These are phyloP conservation scores for Tupaia tana DNA, from an alignment of 2,113 vertebrate genomes.

Conservation along the genomic window DNA sequence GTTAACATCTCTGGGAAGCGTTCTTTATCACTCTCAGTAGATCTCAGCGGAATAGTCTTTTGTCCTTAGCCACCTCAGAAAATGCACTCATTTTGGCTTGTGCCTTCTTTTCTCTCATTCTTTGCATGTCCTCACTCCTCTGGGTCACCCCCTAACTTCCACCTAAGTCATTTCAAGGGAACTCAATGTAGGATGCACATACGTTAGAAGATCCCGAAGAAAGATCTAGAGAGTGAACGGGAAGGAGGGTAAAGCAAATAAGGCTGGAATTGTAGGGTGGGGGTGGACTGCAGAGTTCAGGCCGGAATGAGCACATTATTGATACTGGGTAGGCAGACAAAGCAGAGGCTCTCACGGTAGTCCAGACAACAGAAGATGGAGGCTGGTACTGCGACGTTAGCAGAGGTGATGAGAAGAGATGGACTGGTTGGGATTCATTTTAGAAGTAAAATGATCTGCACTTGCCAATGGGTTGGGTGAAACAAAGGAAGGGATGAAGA, in stretches of 20 bases:
- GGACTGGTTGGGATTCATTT: background rate
- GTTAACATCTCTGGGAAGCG: background rate
- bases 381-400: background rate
- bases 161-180: background rate
- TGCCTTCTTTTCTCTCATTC: background rate
- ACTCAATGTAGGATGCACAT: background rate
- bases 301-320: background rate
- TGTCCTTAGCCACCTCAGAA: background rate
- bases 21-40: background rate
- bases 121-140: background rate
- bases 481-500: background rate
- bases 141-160: background rate
- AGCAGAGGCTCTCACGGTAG: background rate
- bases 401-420: background rate
- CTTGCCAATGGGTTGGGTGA: slow-evolving; percentile 1
- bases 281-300: background rate
- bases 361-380: background rate
- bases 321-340: too few species aligned
- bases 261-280: background rate
- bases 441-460: background rate
- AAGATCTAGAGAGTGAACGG: background rate
- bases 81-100: background rate
- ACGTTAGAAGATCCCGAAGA: background rate
- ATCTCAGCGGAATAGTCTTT: background rate
- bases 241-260: background rate